A percentile compares a stretch with the other conserved stretches of the same genome.
Evolutionary conservation across 2,113 vertebrate genomes (phyloP).

Genomic region (Thalassoma bifasciatum): DNA sequence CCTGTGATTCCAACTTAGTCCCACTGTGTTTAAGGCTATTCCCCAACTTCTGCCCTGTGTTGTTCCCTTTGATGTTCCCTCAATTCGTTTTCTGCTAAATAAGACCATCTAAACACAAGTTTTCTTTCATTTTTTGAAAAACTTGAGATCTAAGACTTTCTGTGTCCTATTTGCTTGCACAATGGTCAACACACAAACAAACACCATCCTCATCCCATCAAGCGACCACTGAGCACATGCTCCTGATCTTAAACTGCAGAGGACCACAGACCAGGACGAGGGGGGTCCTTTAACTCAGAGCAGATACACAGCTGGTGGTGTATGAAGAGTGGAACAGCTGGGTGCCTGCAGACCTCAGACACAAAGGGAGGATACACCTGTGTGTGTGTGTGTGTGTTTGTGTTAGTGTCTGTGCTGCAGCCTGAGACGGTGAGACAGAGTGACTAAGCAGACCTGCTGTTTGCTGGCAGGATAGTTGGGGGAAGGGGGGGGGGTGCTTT

Average conservation of each 20-base stretch:
- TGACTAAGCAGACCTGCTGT: slow-evolving; percentile 35
- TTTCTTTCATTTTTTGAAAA: too few species aligned
- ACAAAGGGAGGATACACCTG: slow-evolving; percentile 56
- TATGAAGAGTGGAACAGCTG: slow-evolving; percentile 42
- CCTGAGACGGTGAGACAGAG: neutral
- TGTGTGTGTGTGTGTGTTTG: slow-evolving; percentile 22
- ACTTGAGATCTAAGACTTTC: neutral
- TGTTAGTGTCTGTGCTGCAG: slow-evolving; percentile 9
- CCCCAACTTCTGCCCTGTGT: neutral
- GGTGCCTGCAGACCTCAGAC: slow-evolving; percentile 41
- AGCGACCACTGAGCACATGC: slow-evolving; percentile 1
- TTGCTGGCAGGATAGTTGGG: slow-evolving; percentile 7
- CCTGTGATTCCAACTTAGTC: too few species aligned
- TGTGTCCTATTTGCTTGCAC: neutral
- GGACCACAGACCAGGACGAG: slow-evolving; percentile 8
- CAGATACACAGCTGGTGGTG: slow-evolving; percentile 33
- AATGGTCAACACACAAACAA: neutral
- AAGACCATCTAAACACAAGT: neutral
- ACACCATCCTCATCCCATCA: neutral
- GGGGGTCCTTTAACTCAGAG: slow-evolving; percentile 11
- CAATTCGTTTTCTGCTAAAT: neutral
- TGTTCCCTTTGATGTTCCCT: neutral
- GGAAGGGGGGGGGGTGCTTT: neutral
- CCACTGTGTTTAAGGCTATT: too few species aligned
- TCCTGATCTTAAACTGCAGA: slow-evolving; percentile 13